Evolutionary conservation across 2,888 invertebrate genomes (phyloP).

Genomic region (Aleiodes alternator): DNA sequence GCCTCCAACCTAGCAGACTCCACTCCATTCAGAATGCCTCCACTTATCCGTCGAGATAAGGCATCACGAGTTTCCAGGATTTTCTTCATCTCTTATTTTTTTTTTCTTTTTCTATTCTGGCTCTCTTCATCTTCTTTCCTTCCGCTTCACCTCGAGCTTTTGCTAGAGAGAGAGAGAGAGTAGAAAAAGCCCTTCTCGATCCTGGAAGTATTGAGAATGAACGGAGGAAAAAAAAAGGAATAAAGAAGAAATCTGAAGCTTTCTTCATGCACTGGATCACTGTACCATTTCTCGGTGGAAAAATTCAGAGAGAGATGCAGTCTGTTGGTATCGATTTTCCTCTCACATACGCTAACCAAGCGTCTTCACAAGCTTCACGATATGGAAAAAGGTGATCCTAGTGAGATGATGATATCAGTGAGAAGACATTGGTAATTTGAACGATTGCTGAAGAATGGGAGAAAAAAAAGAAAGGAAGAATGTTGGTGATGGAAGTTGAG

Average conservation of each 20-base stretch:
- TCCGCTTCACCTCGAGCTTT: slow-evolving; percentile 2
- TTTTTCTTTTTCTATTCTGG: slow-evolving; percentile 6
- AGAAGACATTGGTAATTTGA: slow-evolving; percentile 12
- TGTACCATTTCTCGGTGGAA: slow-evolving; percentile 1
- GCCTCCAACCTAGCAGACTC: slow-evolving; percentile 57
- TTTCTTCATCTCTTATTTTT: slow-evolving; percentile 36
- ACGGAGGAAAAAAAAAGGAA: slow-evolving; percentile 2
- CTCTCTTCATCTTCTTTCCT: slow-evolving; percentile 41
- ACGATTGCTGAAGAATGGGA: slow-evolving; percentile 10
- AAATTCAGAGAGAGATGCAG: slow-evolving; percentile 8
- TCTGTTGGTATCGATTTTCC: slow-evolving; percentile 1
- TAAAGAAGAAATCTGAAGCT: slow-evolving; percentile 1
- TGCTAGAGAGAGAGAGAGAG: too few species aligned
- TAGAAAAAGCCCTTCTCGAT: not conserved
- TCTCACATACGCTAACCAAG: not conserved
- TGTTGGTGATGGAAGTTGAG: not conserved
- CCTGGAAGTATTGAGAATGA: slow-evolving; percentile 12
- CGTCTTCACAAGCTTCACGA: not conserved
- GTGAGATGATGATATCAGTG: not conserved
- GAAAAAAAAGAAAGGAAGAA: not conserved
- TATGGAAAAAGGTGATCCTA: not conserved
- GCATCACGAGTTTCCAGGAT: slow-evolving; percentile 67
- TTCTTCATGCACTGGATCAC: slow-evolving; percentile 18
- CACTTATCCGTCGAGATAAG: slow-evolving; percentile 63
- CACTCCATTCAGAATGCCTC: slow-evolving; percentile 60